phyloP scores from a whole-genome alignment of 2,888 invertebrate genomes.

The Lissocephala sabroskyi region DNA sequence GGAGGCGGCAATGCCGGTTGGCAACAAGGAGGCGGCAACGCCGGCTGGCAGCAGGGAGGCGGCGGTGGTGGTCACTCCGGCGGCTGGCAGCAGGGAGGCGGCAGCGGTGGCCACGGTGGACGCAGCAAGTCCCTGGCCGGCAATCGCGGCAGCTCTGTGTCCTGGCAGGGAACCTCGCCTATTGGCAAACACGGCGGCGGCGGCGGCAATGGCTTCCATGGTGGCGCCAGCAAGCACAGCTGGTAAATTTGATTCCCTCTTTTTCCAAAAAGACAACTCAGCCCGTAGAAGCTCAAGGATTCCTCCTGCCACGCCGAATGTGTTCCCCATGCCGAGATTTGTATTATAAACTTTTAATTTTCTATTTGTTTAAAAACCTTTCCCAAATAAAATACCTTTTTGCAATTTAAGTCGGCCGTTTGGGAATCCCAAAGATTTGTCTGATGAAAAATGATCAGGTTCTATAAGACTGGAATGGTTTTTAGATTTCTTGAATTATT shows the following conservation, averaged over 20 bases:
- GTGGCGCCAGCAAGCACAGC: too few species aligned
- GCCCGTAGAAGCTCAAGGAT: not conserved
- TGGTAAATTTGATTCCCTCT: slow-evolving; percentile 26
- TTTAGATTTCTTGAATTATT: too few species aligned
- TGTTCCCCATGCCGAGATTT: not conserved
- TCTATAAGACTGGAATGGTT: too few species aligned
- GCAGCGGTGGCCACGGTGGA: slow-evolving; percentile 13
- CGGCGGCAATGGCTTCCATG: slow-evolving; percentile 19
- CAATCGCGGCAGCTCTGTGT: slow-evolving; percentile 16
- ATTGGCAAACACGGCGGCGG: not conserved
- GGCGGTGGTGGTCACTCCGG: slow-evolving; percentile 19
- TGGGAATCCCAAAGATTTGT: too few species aligned
- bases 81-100: slow-evolving; percentile 21
- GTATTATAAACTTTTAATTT: not conserved
- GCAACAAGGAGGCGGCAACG: slow-evolving; percentile 12
- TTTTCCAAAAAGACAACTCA: not conserved
- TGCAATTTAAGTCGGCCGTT: too few species aligned
- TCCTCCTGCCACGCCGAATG: not conserved
- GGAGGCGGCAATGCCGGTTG: slow-evolving; percentile 2
- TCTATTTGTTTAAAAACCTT: not conserved
- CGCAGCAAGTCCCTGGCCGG: slow-evolving; percentile 33
- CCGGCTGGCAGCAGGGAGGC: slow-evolving; percentile 20
- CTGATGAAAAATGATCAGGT: too few species aligned
- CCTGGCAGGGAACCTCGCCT: slow-evolving; percentile 21
- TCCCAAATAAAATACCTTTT: too few species aligned